Evolutionary conservation across 2,888 invertebrate species (phyloP).

Genomic region (Pheosia tremula): DNA sequence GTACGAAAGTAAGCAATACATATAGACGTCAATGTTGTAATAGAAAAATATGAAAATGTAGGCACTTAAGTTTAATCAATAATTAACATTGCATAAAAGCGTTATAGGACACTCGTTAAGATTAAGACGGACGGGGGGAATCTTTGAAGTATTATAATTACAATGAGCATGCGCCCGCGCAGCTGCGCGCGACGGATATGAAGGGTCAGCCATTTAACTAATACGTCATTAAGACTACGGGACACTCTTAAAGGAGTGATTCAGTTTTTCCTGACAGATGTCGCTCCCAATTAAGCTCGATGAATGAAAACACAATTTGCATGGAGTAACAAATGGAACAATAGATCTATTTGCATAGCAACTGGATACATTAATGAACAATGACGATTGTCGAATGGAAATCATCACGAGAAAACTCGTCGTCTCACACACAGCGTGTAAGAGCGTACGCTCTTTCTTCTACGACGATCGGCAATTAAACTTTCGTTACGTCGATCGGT

Average conservation of each 20-base stretch:
- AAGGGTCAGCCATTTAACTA: constrained; percentile 78
- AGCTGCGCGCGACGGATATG: constrained; percentile 77
- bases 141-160: constrained; percentile 65
- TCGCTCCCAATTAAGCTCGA: constrained; percentile 72
- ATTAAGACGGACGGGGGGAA: constrained; percentile 48
- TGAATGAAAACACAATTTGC: constrained; percentile 81
- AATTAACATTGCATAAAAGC: constrained; percentile 19
- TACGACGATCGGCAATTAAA: constrained; percentile 56
- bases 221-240: constrained; percentile 71
- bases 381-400: constrained; percentile 75
- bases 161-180: constrained; percentile 63
- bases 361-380: constrained; percentile 61
- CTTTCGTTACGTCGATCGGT: constrained; percentile 61
- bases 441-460: constrained; percentile 48
- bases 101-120: constrained; percentile 32
- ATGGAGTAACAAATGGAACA: constrained; percentile 57
- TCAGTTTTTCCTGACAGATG: constrained; percentile 82
- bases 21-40: not conserved
- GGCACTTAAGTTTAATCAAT: not conserved
- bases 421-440: constrained; percentile 65
- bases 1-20: not conserved
- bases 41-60: no score
- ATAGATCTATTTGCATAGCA: constrained; percentile 74
- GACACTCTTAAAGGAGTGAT: constrained; percentile 72
- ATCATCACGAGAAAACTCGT: constrained; percentile 76